Evolutionary conservation across 2,888 invertebrate genomes (phyloP), one percentile per base, ranked within the genome.

Genomic region (Meloe dianella): DNA sequence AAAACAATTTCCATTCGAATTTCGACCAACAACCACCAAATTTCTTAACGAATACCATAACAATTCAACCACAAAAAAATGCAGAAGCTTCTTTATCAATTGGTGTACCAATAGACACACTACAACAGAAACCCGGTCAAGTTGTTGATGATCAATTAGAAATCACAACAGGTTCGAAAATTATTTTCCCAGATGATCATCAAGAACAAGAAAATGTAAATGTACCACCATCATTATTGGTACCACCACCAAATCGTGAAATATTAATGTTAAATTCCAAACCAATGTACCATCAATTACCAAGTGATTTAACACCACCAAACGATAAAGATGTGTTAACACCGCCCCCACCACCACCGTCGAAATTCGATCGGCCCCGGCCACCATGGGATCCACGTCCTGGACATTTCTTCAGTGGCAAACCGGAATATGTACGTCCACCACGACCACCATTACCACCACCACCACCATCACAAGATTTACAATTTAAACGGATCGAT

Each of bases 351-450:
- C 41, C 32, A 32, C 32, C 32, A 32, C 4, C 10, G 27, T 68
- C 76, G 17, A 68, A 74, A 60, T 72, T 80, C 35, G 78, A 79
- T 12, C 77, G 82, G 68, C 83, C 83, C 1, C 75, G 85, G 58
- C 85, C 85, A 8, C 84, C 84, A 41, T 85, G 85, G 85, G 85
- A 85, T 77, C 84, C 84, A 5, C 70, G 84, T 65, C 84, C 84
- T 0, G 84, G 84, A 4, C 84, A 84, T 69, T 84, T 84, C 70
- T 80, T 82, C 67, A 80, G 79, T 57, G 84, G 84, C 4, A 80
- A 83, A 71, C 83, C 83, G 0, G 84, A 84, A 74, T 84, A 84
- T 68, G 81, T 79, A 1, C 71, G 83, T 20, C 84, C 84, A 6
- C 83, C 83, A 41, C 73, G 83, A 32, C 79, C 78, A 20, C 80